These are phyloP conservation scores for Lypha dubia DNA, from an alignment of 2,888 invertebrate genomes.

Conservation along the genomic window DNA sequence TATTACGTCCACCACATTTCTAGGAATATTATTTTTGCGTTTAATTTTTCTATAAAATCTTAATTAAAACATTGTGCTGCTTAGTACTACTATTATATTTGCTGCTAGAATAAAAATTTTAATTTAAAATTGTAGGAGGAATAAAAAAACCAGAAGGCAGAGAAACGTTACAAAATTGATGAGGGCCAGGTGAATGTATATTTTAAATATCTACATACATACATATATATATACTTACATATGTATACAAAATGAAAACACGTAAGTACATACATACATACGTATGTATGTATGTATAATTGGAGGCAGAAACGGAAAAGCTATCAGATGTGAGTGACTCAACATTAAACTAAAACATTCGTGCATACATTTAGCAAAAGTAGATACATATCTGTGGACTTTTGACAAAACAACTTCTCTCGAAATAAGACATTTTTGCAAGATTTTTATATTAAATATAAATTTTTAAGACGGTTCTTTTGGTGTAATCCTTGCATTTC, in stretches of 20 bases:
- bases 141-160: neutral
- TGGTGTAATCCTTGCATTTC: too few species aligned
- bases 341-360: conserved; percentile 2
- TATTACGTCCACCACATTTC: conserved; percentile 16
- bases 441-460: too few species aligned
- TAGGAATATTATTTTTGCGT: conserved; percentile 54
- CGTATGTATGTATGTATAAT: too few species aligned
- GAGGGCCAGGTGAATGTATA: neutral
- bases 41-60: conserved; percentile 5
- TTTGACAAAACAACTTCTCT: too few species aligned
- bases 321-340: conserved; percentile 49
- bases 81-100: neutral
- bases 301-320: too few species aligned
- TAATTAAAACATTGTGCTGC: conserved; percentile 2
- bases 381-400: too few species aligned
- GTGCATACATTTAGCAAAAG: neutral
- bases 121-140: conserved; percentile 50
- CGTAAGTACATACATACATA: too few species aligned
- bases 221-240: too few species aligned
- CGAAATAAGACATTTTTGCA: too few species aligned
- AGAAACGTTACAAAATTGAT: neutral
- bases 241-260: too few species aligned
- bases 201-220: neutral
- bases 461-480: too few species aligned
- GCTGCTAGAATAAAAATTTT: neutral